Conservation (phyloP, 2,113 vertebrate species). For the crab-eating macaque (Macaca fascicularis) region DNA sequence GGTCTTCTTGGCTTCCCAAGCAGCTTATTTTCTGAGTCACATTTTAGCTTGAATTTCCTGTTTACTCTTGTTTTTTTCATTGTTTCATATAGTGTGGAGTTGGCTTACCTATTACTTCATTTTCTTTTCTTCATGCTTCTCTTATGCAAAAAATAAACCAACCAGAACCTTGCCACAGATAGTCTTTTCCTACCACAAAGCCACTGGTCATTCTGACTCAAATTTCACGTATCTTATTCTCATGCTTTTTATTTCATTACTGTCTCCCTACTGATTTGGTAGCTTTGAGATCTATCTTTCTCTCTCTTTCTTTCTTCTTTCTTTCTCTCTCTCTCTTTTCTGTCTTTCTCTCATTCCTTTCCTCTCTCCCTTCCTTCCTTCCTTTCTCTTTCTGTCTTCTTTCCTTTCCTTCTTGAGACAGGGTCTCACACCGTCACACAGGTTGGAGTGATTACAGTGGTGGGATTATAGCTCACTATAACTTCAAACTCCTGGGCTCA, state of each 20-base stretch:
- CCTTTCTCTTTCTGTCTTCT: too few species aligned
- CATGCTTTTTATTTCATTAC: not conserved
- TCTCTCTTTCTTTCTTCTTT: too few species aligned
- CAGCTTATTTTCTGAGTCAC: slow-evolving; percentile 68
- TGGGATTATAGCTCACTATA: too few species aligned
- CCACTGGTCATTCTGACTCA: not conserved
- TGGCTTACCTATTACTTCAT: slow-evolving; percentile 47
- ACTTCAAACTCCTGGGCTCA: too few species aligned
- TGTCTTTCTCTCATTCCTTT: too few species aligned
- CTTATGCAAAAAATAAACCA: slow-evolving; percentile 48
- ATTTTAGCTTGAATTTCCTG: slow-evolving; percentile 73
- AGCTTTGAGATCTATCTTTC: not conserved
- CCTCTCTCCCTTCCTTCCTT: too few species aligned
- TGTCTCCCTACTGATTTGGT: not conserved
- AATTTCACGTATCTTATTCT: not conserved
- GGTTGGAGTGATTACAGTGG: too few species aligned
- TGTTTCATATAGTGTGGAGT: slow-evolving; percentile 18
- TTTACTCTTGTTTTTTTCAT: slow-evolving; percentile 47
- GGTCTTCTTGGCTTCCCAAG: slow-evolving; percentile 65
- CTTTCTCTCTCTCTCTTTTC: too few species aligned
- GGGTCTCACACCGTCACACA: too few species aligned
- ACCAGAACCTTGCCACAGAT: not conserved
- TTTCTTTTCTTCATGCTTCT: not conserved
- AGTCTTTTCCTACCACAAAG: not conserved
- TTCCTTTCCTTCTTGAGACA: too few species aligned